Evolutionary conservation across 2,797 vertebrate genomes (phyloP).

Genomic region (Onychomys torridus): DNA sequence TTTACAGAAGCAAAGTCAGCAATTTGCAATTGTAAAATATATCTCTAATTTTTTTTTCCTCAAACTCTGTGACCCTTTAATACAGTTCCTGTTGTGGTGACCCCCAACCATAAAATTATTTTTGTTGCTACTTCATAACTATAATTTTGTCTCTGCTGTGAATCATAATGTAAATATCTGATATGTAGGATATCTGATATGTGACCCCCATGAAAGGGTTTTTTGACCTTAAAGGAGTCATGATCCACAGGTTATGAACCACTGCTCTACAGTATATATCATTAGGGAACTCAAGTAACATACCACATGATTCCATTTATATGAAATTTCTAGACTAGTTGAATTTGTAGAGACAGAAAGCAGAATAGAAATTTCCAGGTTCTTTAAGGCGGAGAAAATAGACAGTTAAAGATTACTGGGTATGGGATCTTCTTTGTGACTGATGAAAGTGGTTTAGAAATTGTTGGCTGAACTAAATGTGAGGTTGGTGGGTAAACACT

Average conservation of each 20-base stretch:
- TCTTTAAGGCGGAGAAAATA: not conserved
- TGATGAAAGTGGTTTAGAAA: slow-evolving; percentile 46
- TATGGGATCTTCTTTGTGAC: not conserved
- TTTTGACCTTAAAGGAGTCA: not conserved
- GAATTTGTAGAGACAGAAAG: slow-evolving; percentile 16
- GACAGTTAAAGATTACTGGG: not conserved
- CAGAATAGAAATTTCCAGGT: not conserved
- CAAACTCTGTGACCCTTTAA: not conserved
- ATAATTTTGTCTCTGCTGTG: not conserved
- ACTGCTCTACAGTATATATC: not conserved
- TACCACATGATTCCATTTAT: not conserved
- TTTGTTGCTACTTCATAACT: not conserved
- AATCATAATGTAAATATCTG: not conserved
- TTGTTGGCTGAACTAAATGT: not conserved
- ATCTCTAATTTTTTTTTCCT: no score
- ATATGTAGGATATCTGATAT: not conserved
- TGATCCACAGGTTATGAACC: not conserved
- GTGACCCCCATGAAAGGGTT: not conserved
- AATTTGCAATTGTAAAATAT: no score
- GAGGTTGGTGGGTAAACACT: no score
- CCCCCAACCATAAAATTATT: not conserved
- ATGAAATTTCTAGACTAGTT: slow-evolving; percentile 9
- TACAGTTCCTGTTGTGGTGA: not conserved
- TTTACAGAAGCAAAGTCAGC: no score
- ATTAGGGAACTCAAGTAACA: not conserved